Percentiles rank a stretch among this genome's conserved stretches.
Evolutionary conservation across 2,888 invertebrate genomes (phyloP).

Genomic region (Cerastis leucographa): DNA sequence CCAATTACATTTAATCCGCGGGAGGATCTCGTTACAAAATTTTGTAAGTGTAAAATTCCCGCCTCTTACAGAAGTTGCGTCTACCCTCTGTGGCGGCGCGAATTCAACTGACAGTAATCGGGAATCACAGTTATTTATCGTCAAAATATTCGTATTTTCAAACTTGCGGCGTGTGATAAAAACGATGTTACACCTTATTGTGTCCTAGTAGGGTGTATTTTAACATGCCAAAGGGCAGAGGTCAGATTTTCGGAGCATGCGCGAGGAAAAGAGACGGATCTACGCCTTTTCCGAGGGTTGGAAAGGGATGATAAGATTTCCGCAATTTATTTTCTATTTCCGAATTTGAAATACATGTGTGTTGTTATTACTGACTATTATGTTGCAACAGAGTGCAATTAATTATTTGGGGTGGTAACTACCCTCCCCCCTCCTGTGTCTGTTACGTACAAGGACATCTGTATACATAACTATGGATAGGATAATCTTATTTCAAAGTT

Average conservation of each 20-base stretch:
- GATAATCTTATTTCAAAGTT: background rate
- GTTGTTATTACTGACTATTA: slow-evolving; percentile 53
- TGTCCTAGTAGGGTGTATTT: slow-evolving; percentile 71
- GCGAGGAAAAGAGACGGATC: slow-evolving; percentile 72
- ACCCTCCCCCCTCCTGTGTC: background rate
- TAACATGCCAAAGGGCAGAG: slow-evolving; percentile 69
- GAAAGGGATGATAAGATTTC: slow-evolving; percentile 71
- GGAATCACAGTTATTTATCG: slow-evolving; percentile 69
- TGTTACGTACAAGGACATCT: background rate
- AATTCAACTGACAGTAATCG: slow-evolving; percentile 78
- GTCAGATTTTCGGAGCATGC: slow-evolving; percentile 79
- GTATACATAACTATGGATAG: background rate
- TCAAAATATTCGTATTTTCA: slow-evolving; percentile 67
- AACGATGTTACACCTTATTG: slow-evolving; percentile 70
- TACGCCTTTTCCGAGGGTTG: slow-evolving; percentile 44
- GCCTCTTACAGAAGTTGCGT: slow-evolving; percentile 54
- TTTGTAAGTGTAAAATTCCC: slow-evolving; percentile 28
- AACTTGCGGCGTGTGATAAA: slow-evolving; percentile 55
- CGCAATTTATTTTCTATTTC: slow-evolving; percentile 65
- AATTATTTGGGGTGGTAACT: slow-evolving; percentile 21
- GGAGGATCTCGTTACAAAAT: slow-evolving; percentile 9
- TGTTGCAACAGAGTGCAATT: slow-evolving; percentile 32
- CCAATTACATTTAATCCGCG: slow-evolving; percentile 38
- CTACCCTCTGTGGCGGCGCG: slow-evolving; percentile 63
- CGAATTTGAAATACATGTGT: slow-evolving; percentile 71